Base-by-base conservation (phyloP, 30 jellyfish, hydroid and myxozoan genomes). In the Cassiopea andromeda region DNA sequence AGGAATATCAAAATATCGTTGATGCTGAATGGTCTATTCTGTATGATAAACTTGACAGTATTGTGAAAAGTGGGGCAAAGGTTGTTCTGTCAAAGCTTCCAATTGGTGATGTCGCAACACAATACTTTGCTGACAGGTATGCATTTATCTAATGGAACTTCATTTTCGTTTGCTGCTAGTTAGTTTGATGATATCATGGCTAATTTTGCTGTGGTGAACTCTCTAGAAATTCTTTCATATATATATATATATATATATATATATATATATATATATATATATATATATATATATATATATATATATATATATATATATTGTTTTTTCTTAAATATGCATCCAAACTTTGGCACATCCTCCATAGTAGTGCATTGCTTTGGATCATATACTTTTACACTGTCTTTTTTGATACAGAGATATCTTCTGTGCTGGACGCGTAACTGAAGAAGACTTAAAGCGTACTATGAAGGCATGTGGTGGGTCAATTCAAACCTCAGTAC, bases 401-500 rank as follows among this genome's bases (percentile, higher is more conserved):
- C 60, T 61, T n/a, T 57, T 72, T 59, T 45, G n/a, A n/a, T n/a
- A n/a, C 38, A 92, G 98, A 46, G 99, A 96, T 75, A 80, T 96
- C 2, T 96, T 96, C 67, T 96, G 99, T 83, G 99, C 99, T 69
- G 99, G 99, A 54, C 81, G 99, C 18, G 98, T 96, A 9, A 91
- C 84, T 5, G 98, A 96, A 71, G 99, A 96, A 58, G 99, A 96
- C 73, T 72, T 96, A 80, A 87, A 68, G 83, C 87, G 99, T 38
- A 96, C 99, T 13, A 90, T 96, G 98, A 96, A 96, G 81, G 99
- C 98, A 1, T 96, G 99, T 81, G 99, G 99, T 50, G 99, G 99
- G 7, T 85, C 99, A 8, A 96, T 96, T 16, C 99, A 89, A 84
- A 96, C 99, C 19, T 75, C 98, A 9, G 97, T 90, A 27, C 99